A percentile compares a stretch with the other conserved stretches of the same genome.
Evolutionary conservation across 2,888 invertebrate genomes (phyloP).

Genomic region (Caenorhabditis wallacei): DNA sequence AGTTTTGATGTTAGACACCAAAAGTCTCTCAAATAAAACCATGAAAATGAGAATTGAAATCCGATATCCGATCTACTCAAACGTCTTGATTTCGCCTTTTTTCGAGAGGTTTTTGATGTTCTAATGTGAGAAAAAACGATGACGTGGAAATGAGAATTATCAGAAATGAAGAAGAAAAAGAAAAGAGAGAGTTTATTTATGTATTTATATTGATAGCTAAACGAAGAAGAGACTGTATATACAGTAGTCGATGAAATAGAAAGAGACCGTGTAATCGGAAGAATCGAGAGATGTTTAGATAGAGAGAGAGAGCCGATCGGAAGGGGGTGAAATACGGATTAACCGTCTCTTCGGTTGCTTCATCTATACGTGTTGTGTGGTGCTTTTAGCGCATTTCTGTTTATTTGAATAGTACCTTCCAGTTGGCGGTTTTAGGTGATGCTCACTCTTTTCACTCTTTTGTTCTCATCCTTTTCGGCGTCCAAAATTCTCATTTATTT

Average conservation of each 20-base stretch:
- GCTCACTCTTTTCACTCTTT: conserved; percentile 22
- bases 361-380: conserved; percentile 50
- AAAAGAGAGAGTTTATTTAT: neutral
- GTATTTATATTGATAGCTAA: conserved; percentile 38
- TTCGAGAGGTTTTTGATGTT: conserved; percentile 43
- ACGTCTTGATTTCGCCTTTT: conserved; percentile 7
- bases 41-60: conserved; percentile 27
- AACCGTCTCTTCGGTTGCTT: conserved; percentile 46
- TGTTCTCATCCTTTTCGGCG: conserved; percentile 22
- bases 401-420: conserved; percentile 64
- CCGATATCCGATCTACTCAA: conserved; percentile 31
- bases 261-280: conserved; percentile 14
- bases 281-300: conserved; percentile 24
- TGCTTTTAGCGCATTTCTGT: conserved; percentile 62
- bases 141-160: conserved; percentile 36
- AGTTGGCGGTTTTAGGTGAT: conserved; percentile 62
- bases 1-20: conserved; percentile 31
- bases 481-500: neutral
- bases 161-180: neutral
- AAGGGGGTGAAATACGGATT: conserved; percentile 61
- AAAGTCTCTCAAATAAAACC: neutral
- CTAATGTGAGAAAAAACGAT: conserved; percentile 45
- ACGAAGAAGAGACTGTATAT: conserved; percentile 17
- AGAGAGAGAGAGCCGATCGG: conserved; percentile 36
- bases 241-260: conserved; percentile 38